Evolutionary conservation across 2,113 vertebrate species (phyloP).

Genomic region (Columbina picui): DNA sequence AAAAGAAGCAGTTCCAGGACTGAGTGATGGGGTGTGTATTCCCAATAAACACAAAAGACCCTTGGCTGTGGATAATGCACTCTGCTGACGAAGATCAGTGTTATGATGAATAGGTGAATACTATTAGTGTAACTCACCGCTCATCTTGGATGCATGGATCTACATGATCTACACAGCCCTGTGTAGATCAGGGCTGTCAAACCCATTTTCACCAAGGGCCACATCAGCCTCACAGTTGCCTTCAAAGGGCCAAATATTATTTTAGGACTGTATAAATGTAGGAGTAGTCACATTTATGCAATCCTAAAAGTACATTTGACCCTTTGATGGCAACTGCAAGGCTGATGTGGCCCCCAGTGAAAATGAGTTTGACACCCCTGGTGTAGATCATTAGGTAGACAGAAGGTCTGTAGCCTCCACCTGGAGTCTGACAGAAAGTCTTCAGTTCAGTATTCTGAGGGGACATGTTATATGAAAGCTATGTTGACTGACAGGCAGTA

Average conservation of each 20-base stretch:
- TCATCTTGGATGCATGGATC: neutral
- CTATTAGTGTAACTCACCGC: neutral
- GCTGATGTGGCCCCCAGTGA: no score
- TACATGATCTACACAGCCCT: no score
- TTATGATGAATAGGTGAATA: neutral
- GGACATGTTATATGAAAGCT: neutral
- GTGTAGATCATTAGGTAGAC: neutral
- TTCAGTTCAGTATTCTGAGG: neutral
- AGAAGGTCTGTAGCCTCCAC: neutral
- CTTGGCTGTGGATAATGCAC: neutral
- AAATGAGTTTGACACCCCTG: no score
- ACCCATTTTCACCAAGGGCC: no score
- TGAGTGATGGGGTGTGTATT: neutral
- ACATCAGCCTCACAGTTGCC: no score
- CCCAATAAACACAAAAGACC: neutral
- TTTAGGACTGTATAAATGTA: no score
- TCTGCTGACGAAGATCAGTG: slow-evolving; percentile 31
- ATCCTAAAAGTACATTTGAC: no score
- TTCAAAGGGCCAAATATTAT: no score
- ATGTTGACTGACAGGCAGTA: neutral
- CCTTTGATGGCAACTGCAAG: no score
- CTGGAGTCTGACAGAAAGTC: neutral
- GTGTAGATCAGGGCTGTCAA: no score
- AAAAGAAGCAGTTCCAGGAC: neutral
- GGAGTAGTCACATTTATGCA: no score